Base-by-base conservation (phyloP, 2,888 invertebrate species). In the Pycnomerus fuliginosus region DNA sequence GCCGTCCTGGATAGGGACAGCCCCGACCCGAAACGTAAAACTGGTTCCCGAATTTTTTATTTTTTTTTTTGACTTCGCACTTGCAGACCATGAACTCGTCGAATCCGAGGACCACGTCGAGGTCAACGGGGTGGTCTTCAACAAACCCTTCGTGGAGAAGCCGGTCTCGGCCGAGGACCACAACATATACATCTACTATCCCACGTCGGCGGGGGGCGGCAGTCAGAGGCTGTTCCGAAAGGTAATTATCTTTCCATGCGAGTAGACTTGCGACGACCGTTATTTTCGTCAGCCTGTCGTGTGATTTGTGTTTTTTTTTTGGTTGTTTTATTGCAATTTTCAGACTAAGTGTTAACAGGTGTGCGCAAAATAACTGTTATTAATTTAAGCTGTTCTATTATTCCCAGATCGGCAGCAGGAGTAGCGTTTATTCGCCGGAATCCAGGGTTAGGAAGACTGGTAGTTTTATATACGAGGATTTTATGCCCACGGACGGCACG, bases 81-180 rank as follows among this genome's bases (percentile, higher is more conserved):
- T 70, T 70, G 48, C 68, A 92, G 94, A 91, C 74, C 90, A 91
- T 69, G 89, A 91, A 69, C 73, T 95, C 39, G 88, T 94, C 31
- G 96, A 98, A 72, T 90, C 90, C 0, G 98, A 98, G 69, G 97
- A 98, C 73, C 93, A 94, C 62, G 95, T 98, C 2, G 97, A 97
- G 75, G 93, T 98, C 30, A 94, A 96, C 69, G 95, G 95, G 3
- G 84, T 90, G 16, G 86, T 86, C 13, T 97, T 98, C 68, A 95
- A 95, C 68, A 97, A 98, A 68, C 99, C 99, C 0, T 99, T 99
- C 75, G 99, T 99, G 12, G 99, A 99, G 76, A 99, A 99, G 70
- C 99, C 99, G 0, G 92, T 99, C 3, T 95, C 95, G 13, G 99
- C 99, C 0, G 99, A 99, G 74, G 98, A 99, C 75, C 99, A 99